These are phyloP conservation scores for Heptranchias perlo DNA, from an alignment of 2,113 vertebrate species.

Conservation along the genomic window DNA sequence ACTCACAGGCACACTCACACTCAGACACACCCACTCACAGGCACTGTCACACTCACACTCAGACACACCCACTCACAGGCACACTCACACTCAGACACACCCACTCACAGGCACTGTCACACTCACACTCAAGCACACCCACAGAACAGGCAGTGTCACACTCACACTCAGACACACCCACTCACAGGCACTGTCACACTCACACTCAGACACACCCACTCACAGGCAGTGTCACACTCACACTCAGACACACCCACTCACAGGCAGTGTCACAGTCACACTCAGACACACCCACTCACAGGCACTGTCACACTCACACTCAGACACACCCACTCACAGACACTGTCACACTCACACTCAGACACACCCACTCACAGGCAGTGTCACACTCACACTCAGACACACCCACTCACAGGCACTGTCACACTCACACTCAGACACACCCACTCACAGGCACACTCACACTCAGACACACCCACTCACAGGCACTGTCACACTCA, in stretches of 20 bases:
- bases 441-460: background rate
- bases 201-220: background rate
- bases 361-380: background rate
- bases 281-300: background rate
- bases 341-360: too few species aligned
- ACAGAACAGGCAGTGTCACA: too few species aligned
- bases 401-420: background rate
- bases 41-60: background rate
- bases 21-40: background rate
- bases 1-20: background rate
- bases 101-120: background rate
- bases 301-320: background rate
- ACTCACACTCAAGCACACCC: background rate
- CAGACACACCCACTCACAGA: too few species aligned
- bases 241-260: background rate
- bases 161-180: background rate
- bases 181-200: background rate
- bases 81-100: background rate
- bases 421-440: background rate
- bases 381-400: too few species aligned
- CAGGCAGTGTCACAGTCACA: background rate
- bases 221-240: background rate
- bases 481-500: background rate
- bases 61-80: background rate
- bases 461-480: background rate